These are phyloP conservation scores for Eupsittula cactorum DNA, from an alignment of 2,113 vertebrate species.

Conservation along the genomic window DNA sequence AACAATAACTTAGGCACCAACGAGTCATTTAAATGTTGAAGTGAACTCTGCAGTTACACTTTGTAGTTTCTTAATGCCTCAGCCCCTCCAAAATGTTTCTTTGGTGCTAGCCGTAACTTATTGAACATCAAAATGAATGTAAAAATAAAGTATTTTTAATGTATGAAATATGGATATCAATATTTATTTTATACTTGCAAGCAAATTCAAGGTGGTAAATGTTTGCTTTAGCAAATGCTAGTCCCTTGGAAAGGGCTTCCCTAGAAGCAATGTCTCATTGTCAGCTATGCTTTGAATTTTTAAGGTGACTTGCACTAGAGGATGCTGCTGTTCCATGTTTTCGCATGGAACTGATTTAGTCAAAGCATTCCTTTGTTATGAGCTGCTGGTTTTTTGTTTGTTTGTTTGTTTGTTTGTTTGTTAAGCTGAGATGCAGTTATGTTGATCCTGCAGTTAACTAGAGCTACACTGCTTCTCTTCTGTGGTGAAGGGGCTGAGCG, in stretches of 20 bases:
- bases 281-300: slow-evolving; percentile 51
- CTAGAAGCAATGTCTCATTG: slow-evolving; percentile 49
- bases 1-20: slow-evolving; percentile 51
- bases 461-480: background rate
- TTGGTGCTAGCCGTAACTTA: slow-evolving; percentile 73
- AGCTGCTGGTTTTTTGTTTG: slow-evolving; percentile 48
- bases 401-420: background rate
- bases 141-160: slow-evolving; percentile 73
- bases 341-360: slow-evolving; percentile 37
- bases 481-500: slow-evolving; percentile 19
- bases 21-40: slow-evolving; percentile 12
- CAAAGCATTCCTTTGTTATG: slow-evolving; percentile 45
- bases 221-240: slow-evolving; percentile 55
- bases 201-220: slow-evolving; percentile 49
- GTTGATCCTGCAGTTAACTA: background rate
- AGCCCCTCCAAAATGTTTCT: slow-evolving; percentile 50
- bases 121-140: slow-evolving; percentile 71
- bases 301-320: slow-evolving; percentile 66
- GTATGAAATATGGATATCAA: slow-evolving; percentile 64
- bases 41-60: slow-evolving; percentile 38
- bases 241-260: slow-evolving; percentile 58
- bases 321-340: slow-evolving; percentile 56
- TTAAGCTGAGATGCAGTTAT: slow-evolving; percentile 21
- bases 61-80: slow-evolving; percentile 51
- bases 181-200: slow-evolving; percentile 68